phyloP scores from a whole-genome alignment of 2,888 invertebrate genomes.

The Ditula angustiorana region DNA sequence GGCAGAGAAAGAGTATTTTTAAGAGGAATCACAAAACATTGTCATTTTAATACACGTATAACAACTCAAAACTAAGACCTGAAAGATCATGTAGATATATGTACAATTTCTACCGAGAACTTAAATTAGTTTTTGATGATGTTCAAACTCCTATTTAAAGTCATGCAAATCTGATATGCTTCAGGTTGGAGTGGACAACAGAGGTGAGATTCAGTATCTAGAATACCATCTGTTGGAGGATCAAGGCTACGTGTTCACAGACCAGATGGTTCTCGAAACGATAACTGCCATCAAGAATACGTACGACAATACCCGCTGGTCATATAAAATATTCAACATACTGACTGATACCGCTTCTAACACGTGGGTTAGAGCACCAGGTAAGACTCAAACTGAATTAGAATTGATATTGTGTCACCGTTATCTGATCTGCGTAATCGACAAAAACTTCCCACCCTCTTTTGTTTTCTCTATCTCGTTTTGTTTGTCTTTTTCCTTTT shows the following conservation, averaged over 20 bases:
- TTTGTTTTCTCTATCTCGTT: too few relatives aligned
- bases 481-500: too few relatives aligned
- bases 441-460: background rate
- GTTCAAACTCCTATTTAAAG: too few relatives aligned
- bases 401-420: background rate
- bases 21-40: too few relatives aligned
- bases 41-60: too few relatives aligned
- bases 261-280: conserved; percentile 68
- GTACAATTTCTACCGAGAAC: too few relatives aligned
- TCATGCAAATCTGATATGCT: too few relatives aligned
- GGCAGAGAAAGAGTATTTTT: too few relatives aligned
- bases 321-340: conserved; percentile 68
- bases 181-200: conserved; percentile 82
- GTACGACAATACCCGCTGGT: conserved; percentile 84
- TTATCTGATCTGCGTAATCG: background rate
- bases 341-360: conserved; percentile 88
- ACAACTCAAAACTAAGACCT: too few relatives aligned
- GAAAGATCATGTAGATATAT: too few relatives aligned
- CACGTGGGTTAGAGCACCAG: conserved; percentile 88
- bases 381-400: conserved; percentile 60
- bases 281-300: conserved; percentile 79
- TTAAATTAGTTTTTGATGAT: too few relatives aligned
- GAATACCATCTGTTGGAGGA: conserved; percentile 84
- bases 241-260: conserved; percentile 83
- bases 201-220: conserved; percentile 89